Base-by-base conservation (phyloP, 2,797 vertebrate genomes). In the Xenopus petersii region DNA sequence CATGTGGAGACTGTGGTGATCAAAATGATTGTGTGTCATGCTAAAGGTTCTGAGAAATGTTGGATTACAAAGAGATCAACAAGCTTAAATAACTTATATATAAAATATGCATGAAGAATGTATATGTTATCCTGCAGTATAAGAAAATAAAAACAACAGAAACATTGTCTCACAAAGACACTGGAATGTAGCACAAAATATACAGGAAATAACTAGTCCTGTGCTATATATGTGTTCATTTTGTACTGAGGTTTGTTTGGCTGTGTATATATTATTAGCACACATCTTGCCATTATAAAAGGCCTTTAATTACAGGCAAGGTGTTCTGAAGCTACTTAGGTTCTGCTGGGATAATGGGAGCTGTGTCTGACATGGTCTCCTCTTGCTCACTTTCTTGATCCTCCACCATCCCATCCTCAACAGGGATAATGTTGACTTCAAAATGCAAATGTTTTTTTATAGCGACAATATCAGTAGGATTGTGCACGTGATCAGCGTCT, bases 361-460 rank as follows among this genome's bases (percentile, higher is more conserved):
- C 91, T 10, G 92, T 96, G 84, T 98, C 96, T 0, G 94, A 95
- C 0, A 89, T 91, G 51, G 87, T 93, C 79, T 93, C 93, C 62
- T 96, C 94, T 58, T 87, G 75, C 68, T 94, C 93, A 0, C 86
- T 86, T 60, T 95, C 92, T 73, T 82, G 16, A 0, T 90, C 88
- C 3, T 84, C 87, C 47, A 75, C 17, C 49, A 16, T 81, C 77
- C 95, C 92, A 0, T 85, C 81, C 75, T 93, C 89, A 15, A 89
- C 84, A 0, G 89, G 87, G 74, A 89, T 89, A 82, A 93, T 91
- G 75, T 80, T 84, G 70, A 89, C 88, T 81, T 91, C 85, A 46
- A 94, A 91, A 75, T 87, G 88, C 12, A 90, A 83, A 65, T 90
- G 90, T 67, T 88, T 91, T 68, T 81, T 88, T 72, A 70, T 73